Conservation (phyloP, 2,888 invertebrate genomes). For the Beris morrisii region DNA sequence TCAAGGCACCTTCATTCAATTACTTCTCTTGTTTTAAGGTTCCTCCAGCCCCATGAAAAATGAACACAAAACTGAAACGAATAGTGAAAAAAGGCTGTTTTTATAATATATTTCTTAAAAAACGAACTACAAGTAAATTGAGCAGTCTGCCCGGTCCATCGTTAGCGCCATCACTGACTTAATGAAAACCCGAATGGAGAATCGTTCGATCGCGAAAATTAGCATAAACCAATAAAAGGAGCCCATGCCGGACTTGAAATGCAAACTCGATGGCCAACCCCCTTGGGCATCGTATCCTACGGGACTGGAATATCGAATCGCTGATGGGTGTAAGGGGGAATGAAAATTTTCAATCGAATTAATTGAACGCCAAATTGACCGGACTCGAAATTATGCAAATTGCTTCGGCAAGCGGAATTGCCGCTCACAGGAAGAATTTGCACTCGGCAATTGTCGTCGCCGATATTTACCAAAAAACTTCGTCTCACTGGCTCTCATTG, state of each 20-base stretch:
- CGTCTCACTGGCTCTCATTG: no score
- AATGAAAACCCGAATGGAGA: conserved; percentile 30
- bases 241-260: conserved; percentile 28
- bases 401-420: conserved; percentile 15
- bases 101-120: no score
- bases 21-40: no score
- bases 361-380: conserved; percentile 39
- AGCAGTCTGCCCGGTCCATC: neutral
- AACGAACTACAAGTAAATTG: no score
- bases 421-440: conserved; percentile 11
- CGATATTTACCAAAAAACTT: no score
- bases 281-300: neutral
- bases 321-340: neutral
- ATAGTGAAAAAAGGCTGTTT: no score
- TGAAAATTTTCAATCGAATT: conserved; percentile 37
- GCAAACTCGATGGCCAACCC: conserved; percentile 11
- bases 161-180: conserved; percentile 5
- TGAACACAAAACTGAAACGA: no score
- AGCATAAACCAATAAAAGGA: conserved; percentile 37
- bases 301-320: no score
- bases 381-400: conserved; percentile 37
- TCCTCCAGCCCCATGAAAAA: no score
- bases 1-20: no score
- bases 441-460: no score
- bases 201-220: conserved; percentile 34